Evolutionary conservation across 37 sponge, comb jelly and placozoan genomes (phyloP).

Genomic region (Amphimedon queenslandica): DNA sequence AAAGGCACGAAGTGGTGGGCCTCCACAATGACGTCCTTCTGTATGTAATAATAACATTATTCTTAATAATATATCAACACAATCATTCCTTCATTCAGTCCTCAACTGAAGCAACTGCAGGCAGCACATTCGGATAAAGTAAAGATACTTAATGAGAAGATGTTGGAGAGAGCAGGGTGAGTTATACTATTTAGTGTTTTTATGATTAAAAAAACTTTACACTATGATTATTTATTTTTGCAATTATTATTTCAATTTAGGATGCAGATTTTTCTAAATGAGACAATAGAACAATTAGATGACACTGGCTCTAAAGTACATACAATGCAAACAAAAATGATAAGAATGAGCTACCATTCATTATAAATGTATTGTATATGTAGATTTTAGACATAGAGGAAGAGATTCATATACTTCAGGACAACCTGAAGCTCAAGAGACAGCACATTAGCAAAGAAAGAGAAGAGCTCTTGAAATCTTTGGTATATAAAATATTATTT

Average conservation of each 20-base stretch:
- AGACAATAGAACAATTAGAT: constrained; percentile 17
- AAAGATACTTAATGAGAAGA: constrained; percentile 43
- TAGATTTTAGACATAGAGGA: constrained; percentile 21
- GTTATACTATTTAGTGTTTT: too few species aligned
- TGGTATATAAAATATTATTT: too few species aligned
- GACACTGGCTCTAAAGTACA: constrained; percentile 9
- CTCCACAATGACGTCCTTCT: constrained; percentile 58
- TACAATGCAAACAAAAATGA: background rate
- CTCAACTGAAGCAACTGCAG: constrained; percentile 15
- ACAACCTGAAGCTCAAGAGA: constrained; percentile 12
- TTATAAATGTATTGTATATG: too few species aligned
- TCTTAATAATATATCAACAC: background rate
- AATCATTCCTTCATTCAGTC: constrained; percentile 4
- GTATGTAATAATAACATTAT: constrained; percentile 13
- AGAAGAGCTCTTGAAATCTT: background rate
- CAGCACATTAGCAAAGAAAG: background rate
- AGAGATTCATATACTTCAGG: constrained; percentile 11
- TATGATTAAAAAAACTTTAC: background rate
- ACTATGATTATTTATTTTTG: background rate
- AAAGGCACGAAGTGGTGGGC: constrained; percentile 29
- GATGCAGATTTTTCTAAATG: constrained; percentile 50
- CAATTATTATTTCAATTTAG: too few species aligned
- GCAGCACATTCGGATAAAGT: constrained; percentile 19
- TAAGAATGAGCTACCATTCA: background rate
- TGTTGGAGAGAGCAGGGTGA: constrained; percentile 43